Conservation (phyloP, 2,797 vertebrate species). For the Tokudaia tokunoshimensis region DNA sequence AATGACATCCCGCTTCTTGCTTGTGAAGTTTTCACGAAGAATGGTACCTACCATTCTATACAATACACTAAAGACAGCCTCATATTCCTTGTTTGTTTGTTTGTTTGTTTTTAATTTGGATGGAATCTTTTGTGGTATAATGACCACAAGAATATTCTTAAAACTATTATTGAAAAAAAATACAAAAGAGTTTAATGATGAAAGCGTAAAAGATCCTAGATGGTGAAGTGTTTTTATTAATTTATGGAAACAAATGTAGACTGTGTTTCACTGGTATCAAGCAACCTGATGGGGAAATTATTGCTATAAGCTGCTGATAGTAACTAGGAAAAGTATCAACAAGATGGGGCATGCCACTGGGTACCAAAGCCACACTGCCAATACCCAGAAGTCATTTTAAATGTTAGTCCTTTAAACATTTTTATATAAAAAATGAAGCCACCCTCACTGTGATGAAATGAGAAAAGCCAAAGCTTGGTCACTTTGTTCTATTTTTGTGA, state of each 20-base stretch:
- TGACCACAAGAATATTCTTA: background rate
- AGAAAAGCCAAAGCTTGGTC: background rate
- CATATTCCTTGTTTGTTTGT: background rate
- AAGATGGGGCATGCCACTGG: conserved; percentile 1
- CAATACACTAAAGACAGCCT: background rate
- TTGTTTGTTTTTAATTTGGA: background rate
- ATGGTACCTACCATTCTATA: background rate
- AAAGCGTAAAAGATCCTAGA: conserved; percentile 11
- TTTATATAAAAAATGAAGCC: background rate
- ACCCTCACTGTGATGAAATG: background rate
- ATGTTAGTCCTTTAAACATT: conserved; percentile 45
- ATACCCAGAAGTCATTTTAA: conserved; percentile 33
- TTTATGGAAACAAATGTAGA: conserved; percentile 1
- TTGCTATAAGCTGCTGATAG: background rate
- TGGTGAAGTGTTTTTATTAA: background rate
- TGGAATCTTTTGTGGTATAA: conserved; percentile 27
- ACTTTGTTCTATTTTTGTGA: conserved; percentile 29
- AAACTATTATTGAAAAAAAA: conserved; percentile 38
- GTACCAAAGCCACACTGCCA: background rate
- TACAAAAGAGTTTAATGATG: background rate
- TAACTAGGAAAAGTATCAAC: conserved; percentile 12
- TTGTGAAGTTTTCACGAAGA: conserved; percentile 37
- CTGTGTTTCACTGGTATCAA: conserved; percentile 3
- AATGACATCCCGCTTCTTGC: conserved; percentile 36
- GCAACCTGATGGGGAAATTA: conserved; percentile 30